Conservation (phyloP, 2,888 invertebrate species). For the Dryadula phaetusa region DNA sequence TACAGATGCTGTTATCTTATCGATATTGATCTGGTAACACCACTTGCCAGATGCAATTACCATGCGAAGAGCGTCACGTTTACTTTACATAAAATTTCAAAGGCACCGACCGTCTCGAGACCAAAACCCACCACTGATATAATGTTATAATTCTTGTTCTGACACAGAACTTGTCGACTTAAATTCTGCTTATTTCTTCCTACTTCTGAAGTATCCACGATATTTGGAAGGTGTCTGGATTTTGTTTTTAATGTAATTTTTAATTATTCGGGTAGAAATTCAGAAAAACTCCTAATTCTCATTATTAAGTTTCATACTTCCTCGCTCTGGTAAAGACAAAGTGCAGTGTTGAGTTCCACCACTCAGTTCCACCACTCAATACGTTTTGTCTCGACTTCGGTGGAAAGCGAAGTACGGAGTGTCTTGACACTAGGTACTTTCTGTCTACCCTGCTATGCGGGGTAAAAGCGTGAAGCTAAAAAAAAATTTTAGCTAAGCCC, state of each 20-base stretch:
- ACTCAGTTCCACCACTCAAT: too few species aligned
- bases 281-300: too few species aligned
- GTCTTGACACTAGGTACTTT: too few species aligned
- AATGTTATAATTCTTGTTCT: conserved; percentile 15
- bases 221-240: conserved; percentile 3
- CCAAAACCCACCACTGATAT: conserved; percentile 49
- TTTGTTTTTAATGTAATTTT: background rate
- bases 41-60: conserved; percentile 44
- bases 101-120: conserved; percentile 65
- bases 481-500: too few species aligned
- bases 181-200: background rate
- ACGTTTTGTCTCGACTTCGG: too few species aligned
- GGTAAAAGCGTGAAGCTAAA: too few species aligned
- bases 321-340: too few species aligned
- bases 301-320: too few species aligned
- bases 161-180: conserved; percentile 1
- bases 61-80: conserved; percentile 63
- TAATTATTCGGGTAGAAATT: too few species aligned
- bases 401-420: too few species aligned
- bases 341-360: too few species aligned
- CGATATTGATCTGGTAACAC: conserved; percentile 35
- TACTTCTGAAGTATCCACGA: background rate
- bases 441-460: too few species aligned
- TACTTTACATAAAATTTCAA: conserved; percentile 74
- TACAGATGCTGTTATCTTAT: conserved; percentile 24